Conservation (phyloP, 2,113 vertebrate genomes). For the Telmatochromis sp. region DNA sequence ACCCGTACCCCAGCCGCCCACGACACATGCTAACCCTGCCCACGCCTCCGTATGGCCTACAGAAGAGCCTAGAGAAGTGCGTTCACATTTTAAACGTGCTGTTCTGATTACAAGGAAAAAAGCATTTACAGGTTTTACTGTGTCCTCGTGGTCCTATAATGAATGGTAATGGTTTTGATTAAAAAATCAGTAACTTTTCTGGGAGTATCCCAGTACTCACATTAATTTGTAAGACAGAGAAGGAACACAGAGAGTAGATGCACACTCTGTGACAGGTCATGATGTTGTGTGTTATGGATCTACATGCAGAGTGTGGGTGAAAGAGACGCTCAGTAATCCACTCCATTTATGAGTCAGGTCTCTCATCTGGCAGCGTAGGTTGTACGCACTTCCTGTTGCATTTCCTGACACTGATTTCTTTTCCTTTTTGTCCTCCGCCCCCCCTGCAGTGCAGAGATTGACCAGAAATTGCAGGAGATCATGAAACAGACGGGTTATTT, state of each 20-base stretch:
- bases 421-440: background rate
- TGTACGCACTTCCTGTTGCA: background rate
- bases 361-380: background rate
- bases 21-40: conserved; percentile 83
- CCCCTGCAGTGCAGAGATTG: conserved; percentile 82
- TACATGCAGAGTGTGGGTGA: background rate
- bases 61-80: conserved; percentile 88
- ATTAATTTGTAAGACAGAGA: background rate
- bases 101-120: background rate
- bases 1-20: conserved; percentile 75
- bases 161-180: background rate
- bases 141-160: background rate
- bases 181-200: background rate
- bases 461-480: conserved; percentile 93
- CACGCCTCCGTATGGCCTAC: conserved; percentile 73
- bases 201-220: fast-evolving
- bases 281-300: background rate
- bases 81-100: background rate
- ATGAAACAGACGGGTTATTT: conserved; percentile 94
- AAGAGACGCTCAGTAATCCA: background rate
- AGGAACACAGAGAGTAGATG: background rate
- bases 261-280: background rate
- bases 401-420: background rate
- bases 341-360: background rate
- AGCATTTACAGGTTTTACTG: background rate